phyloP scores from a whole-genome alignment of 2,113 vertebrate species.

The Corydoras maculifer region DNA sequence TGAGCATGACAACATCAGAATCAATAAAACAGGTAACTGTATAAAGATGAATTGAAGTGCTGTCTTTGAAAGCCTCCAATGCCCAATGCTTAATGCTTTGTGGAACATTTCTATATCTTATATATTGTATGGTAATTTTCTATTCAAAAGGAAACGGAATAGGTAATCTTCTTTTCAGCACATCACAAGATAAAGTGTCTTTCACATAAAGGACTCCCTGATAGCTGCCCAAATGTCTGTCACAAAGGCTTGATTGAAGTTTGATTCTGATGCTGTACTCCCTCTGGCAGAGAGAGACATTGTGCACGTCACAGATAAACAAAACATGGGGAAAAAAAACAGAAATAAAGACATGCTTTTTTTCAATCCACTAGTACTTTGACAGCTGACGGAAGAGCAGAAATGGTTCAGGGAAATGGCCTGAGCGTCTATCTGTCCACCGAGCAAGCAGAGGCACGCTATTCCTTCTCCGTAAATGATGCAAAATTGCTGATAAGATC shows the following conservation, averaged over 20 bases:
- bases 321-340: conserved; percentile 39
- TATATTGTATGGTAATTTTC: neutral
- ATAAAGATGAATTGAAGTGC: neutral
- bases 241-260: conserved; percentile 27
- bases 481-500: conserved; percentile 74
- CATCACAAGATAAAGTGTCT: conserved; percentile 23
- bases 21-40: neutral
- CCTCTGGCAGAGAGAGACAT: conserved; percentile 61
- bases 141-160: neutral
- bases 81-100: conserved; percentile 13
- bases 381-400: conserved; percentile 66
- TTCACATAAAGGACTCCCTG: conserved; percentile 11
- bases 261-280: conserved; percentile 22
- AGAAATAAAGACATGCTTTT: conserved; percentile 50
- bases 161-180: conserved; percentile 9
- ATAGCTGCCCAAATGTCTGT: conserved; percentile 24
- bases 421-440: conserved; percentile 60
- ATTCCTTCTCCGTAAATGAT: conserved; percentile 62
- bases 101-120: neutral
- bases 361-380: conserved; percentile 60
- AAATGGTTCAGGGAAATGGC: conserved; percentile 68
- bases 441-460: conserved; percentile 41
- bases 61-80: neutral
- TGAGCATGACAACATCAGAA: no score
- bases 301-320: conserved; percentile 65